Evolutionary conservation across 2,113 vertebrate species (phyloP).

Genomic region (Holacanthus passer): DNA sequence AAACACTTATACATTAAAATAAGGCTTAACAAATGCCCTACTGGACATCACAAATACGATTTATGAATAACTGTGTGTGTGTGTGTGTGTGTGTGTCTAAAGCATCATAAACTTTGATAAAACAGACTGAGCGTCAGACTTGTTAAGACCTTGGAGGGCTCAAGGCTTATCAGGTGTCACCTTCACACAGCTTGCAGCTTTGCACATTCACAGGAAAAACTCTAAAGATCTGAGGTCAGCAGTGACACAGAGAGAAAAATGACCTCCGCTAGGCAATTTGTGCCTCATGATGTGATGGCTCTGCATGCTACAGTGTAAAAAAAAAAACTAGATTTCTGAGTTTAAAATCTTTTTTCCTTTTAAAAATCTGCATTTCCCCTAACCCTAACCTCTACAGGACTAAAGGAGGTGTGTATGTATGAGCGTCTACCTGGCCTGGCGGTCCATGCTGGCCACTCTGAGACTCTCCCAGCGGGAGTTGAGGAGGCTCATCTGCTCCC

Average conservation of each 20-base stretch:
- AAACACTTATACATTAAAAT: neutral
- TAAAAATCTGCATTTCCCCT: too few species aligned
- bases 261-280: neutral
- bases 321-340: neutral
- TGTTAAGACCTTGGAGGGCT: slow-evolving; percentile 19
- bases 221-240: slow-evolving; percentile 20
- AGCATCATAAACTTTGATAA: slow-evolving; percentile 71
- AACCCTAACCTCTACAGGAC: neutral
- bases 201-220: slow-evolving; percentile 33
- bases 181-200: slow-evolving; percentile 37
- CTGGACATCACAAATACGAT: slow-evolving; percentile 11
- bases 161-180: slow-evolving; percentile 45
- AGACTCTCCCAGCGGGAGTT: slow-evolving; percentile 96
- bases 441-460: slow-evolving; percentile 95
- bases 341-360: neutral
- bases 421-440: slow-evolving; percentile 90
- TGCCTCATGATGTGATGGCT: neutral
- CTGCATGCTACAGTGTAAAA: neutral
- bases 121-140: slow-evolving; percentile 33
- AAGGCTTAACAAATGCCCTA: slow-evolving; percentile 27
- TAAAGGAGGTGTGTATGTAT: neutral
- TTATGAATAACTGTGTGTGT: slow-evolving; percentile 9
- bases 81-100: slow-evolving; percentile 3
- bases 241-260: slow-evolving; percentile 5
- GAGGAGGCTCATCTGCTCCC: slow-evolving; percentile 95